These are phyloP conservation scores for Agrypnus murinus DNA, from an alignment of 2,888 invertebrate species.

Conservation along the genomic window DNA sequence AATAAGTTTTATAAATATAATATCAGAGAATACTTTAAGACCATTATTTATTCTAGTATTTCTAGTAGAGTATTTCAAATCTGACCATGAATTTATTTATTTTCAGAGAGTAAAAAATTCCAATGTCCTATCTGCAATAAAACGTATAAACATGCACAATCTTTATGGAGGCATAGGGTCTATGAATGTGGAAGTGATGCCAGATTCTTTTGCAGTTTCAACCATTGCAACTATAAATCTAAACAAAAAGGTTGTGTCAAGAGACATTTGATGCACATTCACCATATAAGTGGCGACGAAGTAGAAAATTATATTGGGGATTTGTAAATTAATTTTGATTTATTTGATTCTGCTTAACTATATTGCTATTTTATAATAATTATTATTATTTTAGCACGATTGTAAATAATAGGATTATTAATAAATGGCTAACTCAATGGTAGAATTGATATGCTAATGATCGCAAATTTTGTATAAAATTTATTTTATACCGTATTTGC, in stretches of 20 bases:
- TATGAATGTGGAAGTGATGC: conserved; percentile 47
- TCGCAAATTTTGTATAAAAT: too few relatives aligned
- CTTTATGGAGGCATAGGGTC: conserved; percentile 29
- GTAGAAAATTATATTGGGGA: conserved; percentile 1
- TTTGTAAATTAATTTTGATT: too few relatives aligned
- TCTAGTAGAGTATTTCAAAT: too few relatives aligned
- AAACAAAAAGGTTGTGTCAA: conserved; percentile 20
- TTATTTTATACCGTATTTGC: too few relatives aligned
- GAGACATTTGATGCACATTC: conserved; percentile 4
- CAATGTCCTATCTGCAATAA: conserved; percentile 10
- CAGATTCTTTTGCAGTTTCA: conserved; percentile 22
- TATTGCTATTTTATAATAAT: neutral
- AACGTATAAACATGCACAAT: conserved; percentile 18
- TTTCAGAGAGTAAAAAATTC: conserved; percentile 8
- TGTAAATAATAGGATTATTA: neutral
- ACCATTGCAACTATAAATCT: conserved; percentile 22
- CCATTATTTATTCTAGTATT: too few relatives aligned
- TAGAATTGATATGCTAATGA: too few relatives aligned
- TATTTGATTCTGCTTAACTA: neutral
- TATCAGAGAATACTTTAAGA: too few relatives aligned
- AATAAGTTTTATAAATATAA: too few relatives aligned
- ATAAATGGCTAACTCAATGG: neutral
- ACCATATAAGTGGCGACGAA: neutral
- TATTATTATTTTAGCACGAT: neutral
- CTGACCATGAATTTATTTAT: neutral